Conservation (phyloP, 2,113 vertebrate species). For the Callopanchax toddi region DNA sequence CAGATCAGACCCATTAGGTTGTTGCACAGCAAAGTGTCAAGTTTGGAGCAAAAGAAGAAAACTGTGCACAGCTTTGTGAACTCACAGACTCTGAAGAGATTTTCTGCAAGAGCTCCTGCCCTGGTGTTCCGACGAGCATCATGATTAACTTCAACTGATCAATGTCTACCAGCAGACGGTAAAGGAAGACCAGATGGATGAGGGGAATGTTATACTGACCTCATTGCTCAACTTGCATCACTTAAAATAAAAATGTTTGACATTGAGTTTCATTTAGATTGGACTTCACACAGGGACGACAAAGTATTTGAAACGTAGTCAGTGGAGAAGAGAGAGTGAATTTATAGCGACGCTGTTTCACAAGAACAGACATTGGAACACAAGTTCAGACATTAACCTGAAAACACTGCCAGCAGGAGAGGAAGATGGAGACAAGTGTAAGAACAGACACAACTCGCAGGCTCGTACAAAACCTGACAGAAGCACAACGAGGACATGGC, state of each 20-base stretch:
- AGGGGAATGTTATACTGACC: conserved; percentile 11
- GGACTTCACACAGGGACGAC: conserved; percentile 8
- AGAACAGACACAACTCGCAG: too few relatives aligned
- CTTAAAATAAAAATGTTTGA: conserved; percentile 12
- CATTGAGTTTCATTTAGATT: conserved; percentile 9
- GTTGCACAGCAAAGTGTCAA: conserved; percentile 26
- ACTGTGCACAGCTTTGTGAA: conserved; percentile 81
- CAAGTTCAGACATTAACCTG: conserved; percentile 21
- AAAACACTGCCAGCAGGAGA: conserved; percentile 10
- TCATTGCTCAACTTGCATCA: conserved; percentile 12
- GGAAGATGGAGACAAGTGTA: conserved; percentile 16
- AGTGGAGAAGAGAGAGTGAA: background rate
- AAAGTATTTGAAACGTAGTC: background rate
- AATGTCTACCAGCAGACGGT: conserved; percentile 96
- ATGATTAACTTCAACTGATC: conserved; percentile 99
- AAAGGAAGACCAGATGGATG: conserved; percentile 89
- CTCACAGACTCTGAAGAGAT: conserved; percentile 99
- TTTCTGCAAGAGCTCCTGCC: conserved; percentile 98
- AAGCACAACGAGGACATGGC: conserved; percentile 9
- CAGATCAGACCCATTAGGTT: conserved; percentile 23
- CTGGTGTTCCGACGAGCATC: conserved; percentile 98
- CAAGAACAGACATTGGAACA: conserved; percentile 6
- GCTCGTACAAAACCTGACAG: conserved; percentile 1
- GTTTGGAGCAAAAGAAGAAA: conserved; percentile 39
- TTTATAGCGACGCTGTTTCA: conserved; percentile 1